Percentiles rank a stretch among this genome's conserved stretches.
Evolutionary conservation across 2,888 invertebrate genomes (phyloP).

Genomic region (Agrypnus murinus): DNA sequence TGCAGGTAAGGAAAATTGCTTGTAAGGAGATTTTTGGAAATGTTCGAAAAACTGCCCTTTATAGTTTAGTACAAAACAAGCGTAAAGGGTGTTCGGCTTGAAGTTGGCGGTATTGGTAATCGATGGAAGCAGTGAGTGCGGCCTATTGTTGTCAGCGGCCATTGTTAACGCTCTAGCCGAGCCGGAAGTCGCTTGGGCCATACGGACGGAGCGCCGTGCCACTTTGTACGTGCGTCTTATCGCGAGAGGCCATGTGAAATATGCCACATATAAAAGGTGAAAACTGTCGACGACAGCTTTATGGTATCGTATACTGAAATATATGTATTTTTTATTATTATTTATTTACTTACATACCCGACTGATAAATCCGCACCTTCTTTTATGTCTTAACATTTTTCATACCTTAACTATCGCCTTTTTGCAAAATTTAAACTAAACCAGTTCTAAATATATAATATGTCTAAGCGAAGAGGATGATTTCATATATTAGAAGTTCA

Average conservation of each 20-base stretch:
- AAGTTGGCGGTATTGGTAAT: constrained; percentile 65
- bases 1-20: too few species aligned
- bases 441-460: too few species aligned
- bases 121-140: constrained; percentile 64
- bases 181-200: constrained; percentile 63
- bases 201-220: constrained; percentile 57
- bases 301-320: constrained; percentile 33
- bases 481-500: too few species aligned
- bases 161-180: constrained; percentile 65
- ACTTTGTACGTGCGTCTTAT: constrained; percentile 53
- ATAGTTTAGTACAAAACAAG: constrained; percentile 44
- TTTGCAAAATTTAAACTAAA: too few species aligned
- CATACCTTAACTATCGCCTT: too few species aligned
- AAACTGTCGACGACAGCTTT: constrained; percentile 51
- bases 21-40: too few species aligned
- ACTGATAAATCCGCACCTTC: constrained; percentile 16
- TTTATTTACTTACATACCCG: constrained; percentile 7
- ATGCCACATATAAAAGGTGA: constrained; percentile 52
- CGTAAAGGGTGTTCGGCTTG: constrained; percentile 62
- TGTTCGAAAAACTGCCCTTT: constrained; percentile 29
- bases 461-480: too few species aligned
- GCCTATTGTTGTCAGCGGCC: constrained; percentile 65
- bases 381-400: too few species aligned
- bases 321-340: constrained; percentile 36
- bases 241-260: constrained; percentile 50